Conservation (phyloP, 2,888 invertebrate genomes). For the Nycteola revayana region DNA sequence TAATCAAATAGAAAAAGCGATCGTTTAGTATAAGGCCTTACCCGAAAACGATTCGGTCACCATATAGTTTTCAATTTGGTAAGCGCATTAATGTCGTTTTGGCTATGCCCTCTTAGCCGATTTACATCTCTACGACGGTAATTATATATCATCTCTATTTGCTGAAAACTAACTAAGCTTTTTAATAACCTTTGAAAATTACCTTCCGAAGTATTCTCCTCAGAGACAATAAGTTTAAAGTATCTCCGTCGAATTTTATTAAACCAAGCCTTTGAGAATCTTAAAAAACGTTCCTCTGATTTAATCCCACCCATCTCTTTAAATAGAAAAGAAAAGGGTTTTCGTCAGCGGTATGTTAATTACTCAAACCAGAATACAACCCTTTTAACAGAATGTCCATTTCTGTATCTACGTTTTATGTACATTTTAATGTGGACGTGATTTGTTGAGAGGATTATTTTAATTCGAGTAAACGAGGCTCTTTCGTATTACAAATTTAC, state of each 20-base stretch:
- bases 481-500: conserved; percentile 14
- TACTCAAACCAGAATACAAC: conserved; percentile 54
- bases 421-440: conserved; percentile 34
- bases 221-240: too few relatives aligned
- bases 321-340: conserved; percentile 56
- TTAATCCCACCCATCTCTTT: conserved; percentile 42
- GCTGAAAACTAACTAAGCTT: too few relatives aligned
- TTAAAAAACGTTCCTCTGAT: conserved; percentile 38
- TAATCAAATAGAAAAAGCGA: too few relatives aligned
- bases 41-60: too few relatives aligned
- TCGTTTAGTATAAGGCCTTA: too few relatives aligned
- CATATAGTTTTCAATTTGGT: too few relatives aligned
- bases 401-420: conserved; percentile 40
- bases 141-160: too few relatives aligned
- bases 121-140: too few relatives aligned
- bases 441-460: conserved; percentile 40
- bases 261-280: conserved; percentile 27
- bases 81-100: too few relatives aligned
- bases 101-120: too few relatives aligned
- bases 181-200: too few relatives aligned
- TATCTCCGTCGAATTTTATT: conserved; percentile 17
- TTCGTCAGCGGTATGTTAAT: conserved; percentile 57
- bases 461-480: conserved; percentile 29
- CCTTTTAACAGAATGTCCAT: conserved; percentile 50
- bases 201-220: too few relatives aligned